These are phyloP conservation scores for Platyura marginata DNA, from an alignment of 1,140 invertebrate species.

Conservation along the genomic window DNA sequence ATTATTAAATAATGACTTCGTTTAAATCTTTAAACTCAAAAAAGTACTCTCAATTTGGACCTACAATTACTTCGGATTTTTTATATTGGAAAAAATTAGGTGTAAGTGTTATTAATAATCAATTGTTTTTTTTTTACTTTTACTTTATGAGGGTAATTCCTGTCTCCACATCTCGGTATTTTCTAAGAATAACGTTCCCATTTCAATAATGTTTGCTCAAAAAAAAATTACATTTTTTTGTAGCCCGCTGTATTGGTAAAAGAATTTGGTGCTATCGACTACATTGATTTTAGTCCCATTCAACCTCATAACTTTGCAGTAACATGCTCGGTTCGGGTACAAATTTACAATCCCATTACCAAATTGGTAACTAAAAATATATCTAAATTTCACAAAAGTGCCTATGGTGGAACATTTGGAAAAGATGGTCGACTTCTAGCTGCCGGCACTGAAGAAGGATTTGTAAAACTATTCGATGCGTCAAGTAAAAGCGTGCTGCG, in stretches of 20 bases:
- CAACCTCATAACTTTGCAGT: constrained; percentile 79
- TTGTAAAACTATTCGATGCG: constrained; percentile 77
- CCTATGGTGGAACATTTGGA: constrained; percentile 72
- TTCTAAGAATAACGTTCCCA: no score
- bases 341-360: constrained; percentile 79
- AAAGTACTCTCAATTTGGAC: constrained; percentile 42
- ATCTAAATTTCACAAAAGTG: constrained; percentile 67
- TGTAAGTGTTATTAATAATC: constrained; percentile 30
- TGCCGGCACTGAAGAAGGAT: constrained; percentile 75
- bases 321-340: constrained; percentile 76
- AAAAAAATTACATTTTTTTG: constrained; percentile 15
- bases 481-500: constrained; percentile 56
- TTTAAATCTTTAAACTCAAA: constrained; percentile 59
- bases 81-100: constrained; percentile 72
- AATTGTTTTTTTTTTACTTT: no score
- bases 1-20: constrained; percentile 18
- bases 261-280: constrained; percentile 81
- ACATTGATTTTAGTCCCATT: constrained; percentile 73
- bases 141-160: no score
- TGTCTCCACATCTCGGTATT: no score
- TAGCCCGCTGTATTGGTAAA: constrained; percentile 75
- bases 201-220: no score
- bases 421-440: constrained; percentile 69
- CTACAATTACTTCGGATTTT: constrained; percentile 51
- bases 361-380: constrained; percentile 70